These are phyloP conservation scores for Drosophila murphyi DNA, from an alignment of 1,140 invertebrate species.

Conservation along the genomic window DNA sequence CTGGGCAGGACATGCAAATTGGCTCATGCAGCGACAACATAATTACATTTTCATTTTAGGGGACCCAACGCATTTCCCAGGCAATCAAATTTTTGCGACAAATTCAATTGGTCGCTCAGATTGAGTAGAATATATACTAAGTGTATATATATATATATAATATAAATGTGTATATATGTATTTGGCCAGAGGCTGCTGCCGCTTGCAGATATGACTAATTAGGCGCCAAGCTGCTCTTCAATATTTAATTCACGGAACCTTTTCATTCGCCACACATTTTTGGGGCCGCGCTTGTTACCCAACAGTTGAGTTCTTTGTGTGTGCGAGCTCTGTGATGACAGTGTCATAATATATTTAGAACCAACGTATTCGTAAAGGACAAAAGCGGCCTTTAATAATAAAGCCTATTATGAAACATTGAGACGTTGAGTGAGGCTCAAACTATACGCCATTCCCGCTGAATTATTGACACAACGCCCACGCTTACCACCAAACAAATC, in stretches of 20 bases:
- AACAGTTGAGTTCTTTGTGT: constrained; percentile 14
- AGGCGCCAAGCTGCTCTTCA: constrained; percentile 4
- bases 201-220: constrained; percentile 11
- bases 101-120: constrained; percentile 42
- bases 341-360: constrained; percentile 39
- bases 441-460: constrained; percentile 45
- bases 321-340: constrained; percentile 11
- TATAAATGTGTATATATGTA: background rate
- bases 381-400: constrained; percentile 18
- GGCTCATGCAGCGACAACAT: constrained; percentile 42
- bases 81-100: constrained; percentile 39
- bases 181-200: constrained; percentile 3
- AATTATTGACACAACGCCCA: constrained; percentile 48
- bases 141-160: background rate
- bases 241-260: constrained; percentile 13
- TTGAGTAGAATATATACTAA: constrained; percentile 13
- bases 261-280: background rate
- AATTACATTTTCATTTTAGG: constrained; percentile 36
- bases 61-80: constrained; percentile 15
- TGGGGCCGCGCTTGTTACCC: constrained; percentile 14
- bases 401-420: constrained; percentile 20
- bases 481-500: constrained; percentile 55
- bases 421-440: constrained; percentile 13
- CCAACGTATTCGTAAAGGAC: constrained; percentile 16
- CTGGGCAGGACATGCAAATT: constrained; percentile 36